Evolutionary conservation across 1,140 invertebrate genomes (phyloP).

Genomic region (Mya arenaria): DNA sequence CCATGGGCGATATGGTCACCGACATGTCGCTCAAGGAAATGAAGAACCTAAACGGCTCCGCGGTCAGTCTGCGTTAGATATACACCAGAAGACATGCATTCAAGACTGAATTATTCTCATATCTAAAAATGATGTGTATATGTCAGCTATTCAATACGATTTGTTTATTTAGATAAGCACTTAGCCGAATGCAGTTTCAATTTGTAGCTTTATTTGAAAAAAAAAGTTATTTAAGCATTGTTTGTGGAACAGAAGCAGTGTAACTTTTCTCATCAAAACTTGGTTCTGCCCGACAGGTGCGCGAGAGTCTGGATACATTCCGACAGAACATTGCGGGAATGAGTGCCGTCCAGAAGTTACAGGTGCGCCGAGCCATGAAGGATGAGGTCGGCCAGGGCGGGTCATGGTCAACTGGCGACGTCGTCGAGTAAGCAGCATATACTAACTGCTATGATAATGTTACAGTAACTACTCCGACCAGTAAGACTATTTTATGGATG

Average conservation of each 20-base stretch:
- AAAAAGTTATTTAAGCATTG: neutral
- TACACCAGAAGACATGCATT: neutral
- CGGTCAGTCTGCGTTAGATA: neutral
- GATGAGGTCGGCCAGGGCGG: neutral
- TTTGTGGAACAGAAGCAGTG: no score
- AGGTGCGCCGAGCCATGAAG: constrained; percentile 1
- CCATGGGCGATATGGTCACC: constrained; percentile 22
- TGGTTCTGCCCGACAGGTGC: neutral
- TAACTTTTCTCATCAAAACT: neutral
- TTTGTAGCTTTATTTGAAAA: neutral
- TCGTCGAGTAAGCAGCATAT: constrained; percentile 22
- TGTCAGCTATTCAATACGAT: no score
- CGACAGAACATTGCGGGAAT: neutral
- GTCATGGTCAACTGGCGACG: neutral
- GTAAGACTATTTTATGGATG: no score
- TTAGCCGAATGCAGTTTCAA: no score
- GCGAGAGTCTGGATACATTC: neutral
- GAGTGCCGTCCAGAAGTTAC: constrained; percentile 2
- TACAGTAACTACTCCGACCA: no score
- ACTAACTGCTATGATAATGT: neutral
- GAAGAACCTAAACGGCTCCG: neutral
- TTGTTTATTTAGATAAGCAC: no score
- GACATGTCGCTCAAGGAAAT: constrained; percentile 29
- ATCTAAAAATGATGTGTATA: no score
- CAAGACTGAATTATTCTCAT: no score